phyloP scores from a whole-genome alignment of 1,140 invertebrate genomes.

The Globodera rostochiensis region DNA sequence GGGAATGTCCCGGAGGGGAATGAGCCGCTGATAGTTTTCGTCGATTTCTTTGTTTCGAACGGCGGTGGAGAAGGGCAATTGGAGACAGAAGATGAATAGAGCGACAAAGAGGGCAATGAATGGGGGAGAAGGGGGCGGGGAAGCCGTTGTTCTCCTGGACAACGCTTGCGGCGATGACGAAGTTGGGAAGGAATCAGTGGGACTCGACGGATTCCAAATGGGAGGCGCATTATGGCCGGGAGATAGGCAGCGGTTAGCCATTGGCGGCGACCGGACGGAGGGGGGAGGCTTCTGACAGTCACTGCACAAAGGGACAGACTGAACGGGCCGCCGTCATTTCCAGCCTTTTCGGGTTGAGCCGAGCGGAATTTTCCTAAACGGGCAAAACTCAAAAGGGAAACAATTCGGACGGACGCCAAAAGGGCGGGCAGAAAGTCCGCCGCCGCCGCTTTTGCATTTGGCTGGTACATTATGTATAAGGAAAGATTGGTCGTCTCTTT shows the following conservation, averaged over 20 bases:
- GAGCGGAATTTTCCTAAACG: too few species aligned
- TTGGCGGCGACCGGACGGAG: background rate
- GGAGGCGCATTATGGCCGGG: too few species aligned
- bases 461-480: background rate
- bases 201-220: background rate
- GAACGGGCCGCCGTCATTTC: background rate
- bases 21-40: constrained; percentile 48
- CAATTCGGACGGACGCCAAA: background rate
- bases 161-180: background rate
- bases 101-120: background rate
- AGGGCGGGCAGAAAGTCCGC: background rate
- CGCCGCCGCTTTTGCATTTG: background rate
- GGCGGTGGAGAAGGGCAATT: constrained; percentile 3
- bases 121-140: background rate
- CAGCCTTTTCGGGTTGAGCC: too few species aligned
- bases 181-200: background rate
- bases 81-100: background rate
- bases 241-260: background rate
- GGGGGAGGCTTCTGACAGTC: too few species aligned
- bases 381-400: too few species aligned
- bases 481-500: background rate
- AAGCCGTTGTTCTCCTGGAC: background rate
- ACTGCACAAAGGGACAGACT: background rate
- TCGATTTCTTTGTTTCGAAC: constrained; percentile 46
- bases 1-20: constrained; percentile 46